These are phyloP conservation scores for Aplysia californica DNA, from an alignment of 1,140 invertebrate genomes.

Conservation along the genomic window DNA sequence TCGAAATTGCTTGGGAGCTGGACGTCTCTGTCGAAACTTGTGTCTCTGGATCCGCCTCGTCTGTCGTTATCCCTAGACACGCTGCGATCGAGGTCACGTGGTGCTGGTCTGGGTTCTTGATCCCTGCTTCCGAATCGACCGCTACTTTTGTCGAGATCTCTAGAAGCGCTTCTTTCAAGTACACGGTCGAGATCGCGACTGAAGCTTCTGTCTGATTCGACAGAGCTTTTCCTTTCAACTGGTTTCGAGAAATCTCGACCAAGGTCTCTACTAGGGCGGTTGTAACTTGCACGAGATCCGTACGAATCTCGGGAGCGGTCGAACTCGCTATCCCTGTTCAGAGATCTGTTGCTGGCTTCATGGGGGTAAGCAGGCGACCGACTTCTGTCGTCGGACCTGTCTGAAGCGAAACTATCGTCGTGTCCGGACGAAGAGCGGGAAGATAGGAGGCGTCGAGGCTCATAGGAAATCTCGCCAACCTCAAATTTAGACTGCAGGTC, in stretches of 20 bases:
- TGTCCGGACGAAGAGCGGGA: not conserved
- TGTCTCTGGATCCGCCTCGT: not conserved
- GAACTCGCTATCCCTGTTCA: not conserved
- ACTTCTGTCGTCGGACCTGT: slow-evolving; percentile 6
- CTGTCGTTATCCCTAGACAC: slow-evolving; percentile 13
- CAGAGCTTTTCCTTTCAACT: not conserved
- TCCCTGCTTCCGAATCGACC: too few relatives aligned
- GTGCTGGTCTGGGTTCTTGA: too few relatives aligned
- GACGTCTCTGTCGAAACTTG: too few relatives aligned
- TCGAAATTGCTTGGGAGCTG: too few relatives aligned
- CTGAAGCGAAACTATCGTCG: slow-evolving; percentile 12
- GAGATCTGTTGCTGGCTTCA: not conserved
- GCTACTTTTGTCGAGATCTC: slow-evolving; percentile 6
- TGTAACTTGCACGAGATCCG: not conserved
- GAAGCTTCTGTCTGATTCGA: not conserved
- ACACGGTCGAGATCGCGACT: not conserved
- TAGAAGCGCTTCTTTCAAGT: not conserved
- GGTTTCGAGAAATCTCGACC: not conserved
- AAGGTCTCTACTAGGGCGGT: not conserved
- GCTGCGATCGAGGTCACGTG: not conserved
- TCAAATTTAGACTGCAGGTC: slow-evolving; percentile 17
- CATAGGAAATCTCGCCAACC: slow-evolving; percentile 10
- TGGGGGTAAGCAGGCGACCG: not conserved
- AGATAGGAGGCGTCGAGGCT: slow-evolving; percentile 11
- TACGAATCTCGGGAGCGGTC: slow-evolving; percentile 1